These are phyloP conservation scores for Anser cygnoides DNA, from an alignment of 2,113 vertebrate species.

Conservation along the genomic window DNA sequence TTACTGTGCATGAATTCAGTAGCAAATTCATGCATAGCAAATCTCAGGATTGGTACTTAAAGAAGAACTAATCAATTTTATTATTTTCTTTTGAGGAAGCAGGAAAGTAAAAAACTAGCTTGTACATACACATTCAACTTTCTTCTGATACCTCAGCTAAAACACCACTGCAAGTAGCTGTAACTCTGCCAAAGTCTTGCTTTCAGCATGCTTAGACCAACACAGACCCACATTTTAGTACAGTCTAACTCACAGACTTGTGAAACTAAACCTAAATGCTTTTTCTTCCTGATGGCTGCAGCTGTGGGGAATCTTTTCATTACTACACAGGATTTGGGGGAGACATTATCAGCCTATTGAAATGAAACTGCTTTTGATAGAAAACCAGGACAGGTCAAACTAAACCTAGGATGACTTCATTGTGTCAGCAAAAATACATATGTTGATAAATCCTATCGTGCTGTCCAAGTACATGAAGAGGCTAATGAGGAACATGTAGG, in stretches of 20 bases:
- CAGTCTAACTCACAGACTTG: neutral
- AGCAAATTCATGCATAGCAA: neutral
- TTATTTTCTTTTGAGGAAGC: neutral
- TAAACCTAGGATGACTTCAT: neutral
- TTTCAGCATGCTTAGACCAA: neutral
- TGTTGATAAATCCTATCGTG: neutral
- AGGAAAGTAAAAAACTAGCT: neutral
- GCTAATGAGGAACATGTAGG: neutral
- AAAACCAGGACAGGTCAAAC: neutral
- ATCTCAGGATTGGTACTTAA: neutral
- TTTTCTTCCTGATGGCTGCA: neutral
- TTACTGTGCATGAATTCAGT: neutral
- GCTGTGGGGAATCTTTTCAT: neutral
- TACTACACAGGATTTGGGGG: neutral
- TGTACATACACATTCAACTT: neutral
- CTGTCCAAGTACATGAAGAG: neutral
- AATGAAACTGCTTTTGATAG: neutral
- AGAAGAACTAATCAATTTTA: neutral
- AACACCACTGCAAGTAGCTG: neutral
- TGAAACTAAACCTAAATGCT: neutral
- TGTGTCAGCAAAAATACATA: neutral
- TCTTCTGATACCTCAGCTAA: neutral
- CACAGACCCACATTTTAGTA: neutral
- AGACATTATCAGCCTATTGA: neutral
- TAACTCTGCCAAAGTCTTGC: neutral